Base-by-base conservation (phyloP, 2,797 vertebrate genomes). In the Telmatherina bonti region DNA sequence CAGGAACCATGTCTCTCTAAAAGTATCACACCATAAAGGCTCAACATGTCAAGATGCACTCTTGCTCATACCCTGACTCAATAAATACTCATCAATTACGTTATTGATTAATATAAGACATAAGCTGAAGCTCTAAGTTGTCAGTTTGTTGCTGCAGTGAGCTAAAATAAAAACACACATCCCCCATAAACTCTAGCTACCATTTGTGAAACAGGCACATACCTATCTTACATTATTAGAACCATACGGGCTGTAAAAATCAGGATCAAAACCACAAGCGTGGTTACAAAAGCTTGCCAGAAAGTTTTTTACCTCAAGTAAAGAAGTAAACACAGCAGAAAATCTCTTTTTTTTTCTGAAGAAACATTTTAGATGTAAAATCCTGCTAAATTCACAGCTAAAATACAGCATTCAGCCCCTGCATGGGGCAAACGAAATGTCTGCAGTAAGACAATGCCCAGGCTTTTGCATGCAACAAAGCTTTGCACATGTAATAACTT, bases 241-340 rank as follows among this genome's bases (percentile, higher is more conserved):
- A 82, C 67, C 74, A 89, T 58, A 30, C 83, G 83, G 43, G 70
- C 59, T 56, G 62, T 77, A 85, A 85, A 84, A 82, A 82, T 77
- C 56, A 62, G 66, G 59, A 45, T 64, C 35, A 68, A 83, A 88
- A 86, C 81, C 61, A 7, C 70, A 81, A 66, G 62, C 63, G 78
- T 59, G 67, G 73, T 67, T 68, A 49, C 43, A 66, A 75, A 68
- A 36, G 12, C 58, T 64, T 67, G 51, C 63, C 62, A 76, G 27
- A 45, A 78, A 55, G 35, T 35, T 9, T 47, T 29, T 10, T 27
- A 20, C 22, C 16, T 55, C 35, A 27, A 45, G 57, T 1, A 0
- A 9, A 53, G 3, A 43, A 2, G 20, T 30, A 22, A n/a, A 63
- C 29, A 54, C 5, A 49, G 12, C 24, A 64, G 33, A 30, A 49